phyloP scores from a whole-genome alignment of 2,113 vertebrate species.

The Coturnix japonica region DNA sequence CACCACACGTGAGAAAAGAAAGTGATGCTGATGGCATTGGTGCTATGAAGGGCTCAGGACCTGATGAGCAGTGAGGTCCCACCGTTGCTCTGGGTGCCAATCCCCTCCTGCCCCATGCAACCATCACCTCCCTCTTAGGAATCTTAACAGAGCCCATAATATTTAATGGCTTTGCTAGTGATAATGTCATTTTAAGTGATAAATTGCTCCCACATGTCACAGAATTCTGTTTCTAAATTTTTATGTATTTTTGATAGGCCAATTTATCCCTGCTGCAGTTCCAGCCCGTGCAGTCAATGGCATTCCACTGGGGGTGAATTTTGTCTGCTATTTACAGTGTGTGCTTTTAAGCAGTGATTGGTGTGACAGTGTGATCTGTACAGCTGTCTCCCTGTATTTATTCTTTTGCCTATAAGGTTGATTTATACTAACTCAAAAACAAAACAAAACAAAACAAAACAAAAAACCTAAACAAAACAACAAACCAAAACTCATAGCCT shows the following conservation, averaged over 20 bases:
- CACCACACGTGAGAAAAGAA: background rate
- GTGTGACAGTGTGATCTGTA: conserved; percentile 70
- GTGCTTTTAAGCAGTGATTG: conserved; percentile 66
- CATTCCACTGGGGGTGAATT: conserved; percentile 68
- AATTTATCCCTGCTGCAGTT: conserved; percentile 61
- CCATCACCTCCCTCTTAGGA: background rate
- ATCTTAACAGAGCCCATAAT: background rate
- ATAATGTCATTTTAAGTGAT: conserved; percentile 65
- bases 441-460: background rate
- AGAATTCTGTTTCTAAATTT: conserved; percentile 65
- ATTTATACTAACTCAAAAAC: conserved; percentile 38
- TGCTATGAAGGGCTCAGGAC: background rate
- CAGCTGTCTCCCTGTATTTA: conserved; percentile 75
- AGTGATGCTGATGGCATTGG: rapidly evolving
- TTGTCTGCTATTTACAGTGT: conserved; percentile 67
- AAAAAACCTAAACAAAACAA: background rate
- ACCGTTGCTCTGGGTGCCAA: rapidly evolving
- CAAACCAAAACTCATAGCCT: background rate
- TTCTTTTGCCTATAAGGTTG: conserved; percentile 70
- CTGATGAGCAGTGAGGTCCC: background rate
- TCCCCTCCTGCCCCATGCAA: background rate
- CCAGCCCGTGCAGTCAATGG: conserved; percentile 22
- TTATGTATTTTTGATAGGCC: conserved; percentile 69
- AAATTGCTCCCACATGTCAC: conserved; percentile 41
- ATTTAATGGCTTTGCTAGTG: conserved; percentile 42